A percentile compares a stretch with the other conserved stretches of the same genome.
Conservation (phyloP, 2,888 invertebrate genomes). For the Malthinus seriepunctatus region DNA sequence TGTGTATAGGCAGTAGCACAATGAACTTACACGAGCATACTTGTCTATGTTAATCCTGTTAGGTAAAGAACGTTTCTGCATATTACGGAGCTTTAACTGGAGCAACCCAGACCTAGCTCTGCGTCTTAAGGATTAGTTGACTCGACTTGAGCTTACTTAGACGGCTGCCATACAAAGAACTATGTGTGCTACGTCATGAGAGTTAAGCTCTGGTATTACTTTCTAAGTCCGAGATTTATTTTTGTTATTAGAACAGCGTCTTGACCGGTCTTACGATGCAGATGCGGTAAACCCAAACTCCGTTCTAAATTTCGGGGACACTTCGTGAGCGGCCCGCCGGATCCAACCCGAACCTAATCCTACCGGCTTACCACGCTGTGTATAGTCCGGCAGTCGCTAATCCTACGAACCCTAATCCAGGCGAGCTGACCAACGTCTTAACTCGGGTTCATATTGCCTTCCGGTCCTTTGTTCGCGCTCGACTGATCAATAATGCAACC, state of each 20-base stretch:
- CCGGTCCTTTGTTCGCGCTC: conserved; percentile 54
- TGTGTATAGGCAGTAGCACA: conserved; percentile 16
- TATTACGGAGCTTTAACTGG: conserved; percentile 67
- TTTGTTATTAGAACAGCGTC: conserved; percentile 48
- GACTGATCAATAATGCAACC: conserved; percentile 57
- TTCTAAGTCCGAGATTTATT: conserved; percentile 50
- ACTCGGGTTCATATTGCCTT: conserved; percentile 57
- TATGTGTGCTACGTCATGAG: conserved; percentile 45
- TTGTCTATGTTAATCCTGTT: conserved; percentile 72
- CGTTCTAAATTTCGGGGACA: conserved; percentile 52
- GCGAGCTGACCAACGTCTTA: conserved; percentile 57
- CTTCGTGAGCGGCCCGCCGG: conserved; percentile 47
- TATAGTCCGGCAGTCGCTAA: conserved; percentile 57
- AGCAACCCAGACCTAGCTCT: conserved; percentile 53
- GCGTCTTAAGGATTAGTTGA: conserved; percentile 69
- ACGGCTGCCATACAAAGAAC: conserved; percentile 51
- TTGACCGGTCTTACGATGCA: conserved; percentile 50
- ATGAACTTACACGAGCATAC: conserved; percentile 45
- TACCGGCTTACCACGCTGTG: conserved; percentile 55
- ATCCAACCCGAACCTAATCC: conserved; percentile 55
- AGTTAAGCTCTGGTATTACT: conserved; percentile 42
- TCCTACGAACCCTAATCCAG: conserved; percentile 56
- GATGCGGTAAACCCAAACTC: conserved; percentile 48
- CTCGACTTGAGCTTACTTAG: conserved; percentile 55
- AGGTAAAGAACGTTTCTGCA: conserved; percentile 75